Base-by-base conservation (phyloP, 1,140 invertebrate species). In the Drosophila mojavensis region DNA sequence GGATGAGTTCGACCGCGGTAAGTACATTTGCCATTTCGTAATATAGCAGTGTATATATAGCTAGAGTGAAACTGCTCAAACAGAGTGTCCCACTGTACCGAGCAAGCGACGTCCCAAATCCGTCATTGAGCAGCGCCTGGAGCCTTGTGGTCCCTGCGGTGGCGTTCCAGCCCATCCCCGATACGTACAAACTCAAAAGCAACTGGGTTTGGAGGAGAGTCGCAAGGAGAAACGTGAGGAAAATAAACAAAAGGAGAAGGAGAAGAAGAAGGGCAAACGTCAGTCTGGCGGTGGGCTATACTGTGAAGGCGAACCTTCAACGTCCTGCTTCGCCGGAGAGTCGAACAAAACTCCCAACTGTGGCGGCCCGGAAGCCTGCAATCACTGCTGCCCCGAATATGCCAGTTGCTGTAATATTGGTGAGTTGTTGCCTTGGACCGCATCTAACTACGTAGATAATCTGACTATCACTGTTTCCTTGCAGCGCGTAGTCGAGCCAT, bases 1-100 rank as follows among this genome's bases (percentile, higher is more conserved):
- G 53, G 86, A 90, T 43, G 81, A 85, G 17, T 90, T 90, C n/a
- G 85, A 90, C 48, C 80, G 85, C 41, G 78, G 85, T 90, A 43
- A 75, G 73, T 63, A 4, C 24, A 6, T 2, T 0, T 15, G 6
- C 1, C 13, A 4, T 10, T 7, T 36, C 11, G 10, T 24, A 17
- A 11, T 2, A 43, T 2, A 43, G 41, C 41, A 45, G n/a, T 45
- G 43, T 10, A 9, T 7, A 3, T 36, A 5, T 13, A 17, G 17
- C 33, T 24, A 48, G 11, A 13, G 15, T 3, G 41, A 0, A 26
- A 0, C 5, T 20, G 6, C 5, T 3, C 3, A 11, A 4, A 11
- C n/a, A 86, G 83, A 88, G 50, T 88, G 83, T 13, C 83, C 83
- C 17, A 83, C 83, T 33, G 85, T 81, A 13, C 78, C 81, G 4